phyloP scores from a whole-genome alignment of 2,888 invertebrate genomes.

The Hoplodrina ambigua region DNA sequence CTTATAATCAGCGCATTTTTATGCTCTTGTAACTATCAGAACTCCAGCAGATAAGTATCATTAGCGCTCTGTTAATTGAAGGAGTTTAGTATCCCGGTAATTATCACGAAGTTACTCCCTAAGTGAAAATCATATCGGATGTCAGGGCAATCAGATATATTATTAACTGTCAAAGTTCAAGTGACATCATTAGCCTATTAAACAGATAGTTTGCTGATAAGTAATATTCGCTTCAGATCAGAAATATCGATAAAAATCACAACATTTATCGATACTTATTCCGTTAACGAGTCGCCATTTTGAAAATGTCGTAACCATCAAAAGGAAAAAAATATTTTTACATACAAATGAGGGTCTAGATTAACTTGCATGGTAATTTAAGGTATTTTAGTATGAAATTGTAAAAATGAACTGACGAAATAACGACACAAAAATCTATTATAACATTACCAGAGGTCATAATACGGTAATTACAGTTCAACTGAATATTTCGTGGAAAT shows the following conservation, averaged over 20 bases:
- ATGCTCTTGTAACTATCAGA: neutral
- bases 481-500: conserved; percentile 65
- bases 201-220: conserved; percentile 11
- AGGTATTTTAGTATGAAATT: conserved; percentile 57
- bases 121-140: conserved; percentile 52
- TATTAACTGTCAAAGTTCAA: conserved; percentile 54
- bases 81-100: conserved; percentile 40
- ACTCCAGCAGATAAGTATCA: neutral
- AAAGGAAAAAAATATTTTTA: neutral
- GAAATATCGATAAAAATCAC: conserved; percentile 8
- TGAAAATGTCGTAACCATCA: conserved; percentile 14
- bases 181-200: conserved; percentile 20
- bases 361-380: conserved; percentile 62
- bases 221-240: conserved; percentile 6
- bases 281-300: conserved; percentile 12
- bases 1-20: neutral
- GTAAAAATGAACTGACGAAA: conserved; percentile 73
- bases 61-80: conserved; percentile 37
- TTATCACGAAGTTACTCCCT: conserved; percentile 29
- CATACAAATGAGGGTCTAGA: conserved; percentile 67
- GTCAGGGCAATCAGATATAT: conserved; percentile 48
- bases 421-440: conserved; percentile 66
- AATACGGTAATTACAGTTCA: conserved; percentile 60
- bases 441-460: conserved; percentile 60
- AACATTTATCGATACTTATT: conserved; percentile 20